phyloP scores from a whole-genome alignment of 2,113 vertebrate species.

The Bufo gargarizans region DNA sequence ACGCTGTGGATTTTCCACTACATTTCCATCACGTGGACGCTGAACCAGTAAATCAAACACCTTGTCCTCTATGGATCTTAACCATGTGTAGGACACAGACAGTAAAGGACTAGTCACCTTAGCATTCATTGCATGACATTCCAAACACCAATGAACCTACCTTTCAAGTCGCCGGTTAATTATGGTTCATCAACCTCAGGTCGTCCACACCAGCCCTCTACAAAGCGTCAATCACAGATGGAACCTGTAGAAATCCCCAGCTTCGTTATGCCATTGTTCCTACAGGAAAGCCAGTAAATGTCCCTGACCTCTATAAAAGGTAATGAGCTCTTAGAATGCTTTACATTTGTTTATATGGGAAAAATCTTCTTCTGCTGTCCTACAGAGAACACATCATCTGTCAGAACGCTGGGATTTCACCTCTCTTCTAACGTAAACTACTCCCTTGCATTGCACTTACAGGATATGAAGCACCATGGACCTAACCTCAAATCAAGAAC shows the following conservation, averaged over 20 bases:
- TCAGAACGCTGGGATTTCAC: neutral
- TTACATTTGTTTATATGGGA: conserved; percentile 47
- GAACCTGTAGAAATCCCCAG: neutral
- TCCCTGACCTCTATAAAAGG: conserved; percentile 55
- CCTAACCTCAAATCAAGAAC: neutral
- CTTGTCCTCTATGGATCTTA: no score
- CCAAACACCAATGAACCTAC: neutral
- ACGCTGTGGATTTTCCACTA: no score
- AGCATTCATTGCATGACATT: neutral
- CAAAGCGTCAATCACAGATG: neutral
- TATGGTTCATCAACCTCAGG: neutral
- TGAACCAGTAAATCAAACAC: no score
- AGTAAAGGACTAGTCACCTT: neutral
- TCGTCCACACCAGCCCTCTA: conserved; percentile 8
- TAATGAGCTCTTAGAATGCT: conserved; percentile 33
- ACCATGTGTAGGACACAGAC: no score
- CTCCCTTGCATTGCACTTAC: neutral
- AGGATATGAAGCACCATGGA: neutral
- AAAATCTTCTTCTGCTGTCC: conserved; percentile 6
- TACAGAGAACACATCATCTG: conserved; percentile 31
- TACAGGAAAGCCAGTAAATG: neutral
- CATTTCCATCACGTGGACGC: no score
- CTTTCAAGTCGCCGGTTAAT: neutral
- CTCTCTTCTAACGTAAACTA: conserved; percentile 16
- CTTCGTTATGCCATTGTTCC: conserved; percentile 12